These are phyloP conservation scores for Salmo trutta DNA, from an alignment of 2,797 vertebrate genomes.

Conservation along the genomic window DNA sequence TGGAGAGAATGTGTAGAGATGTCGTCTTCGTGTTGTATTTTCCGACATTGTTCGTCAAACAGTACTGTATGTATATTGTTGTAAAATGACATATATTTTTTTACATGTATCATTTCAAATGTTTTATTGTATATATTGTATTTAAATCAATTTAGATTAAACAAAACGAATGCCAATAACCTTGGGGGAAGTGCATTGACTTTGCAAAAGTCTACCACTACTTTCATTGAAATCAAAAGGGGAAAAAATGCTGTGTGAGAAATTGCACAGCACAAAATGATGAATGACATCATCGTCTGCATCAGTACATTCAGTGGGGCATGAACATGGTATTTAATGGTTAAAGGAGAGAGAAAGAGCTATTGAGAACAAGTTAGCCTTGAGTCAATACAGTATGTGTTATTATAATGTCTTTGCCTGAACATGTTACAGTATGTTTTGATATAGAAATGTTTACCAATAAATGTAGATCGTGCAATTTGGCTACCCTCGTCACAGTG, in stretches of 20 bases:
- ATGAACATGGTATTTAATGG: constrained; percentile 23
- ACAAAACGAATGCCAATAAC: constrained; percentile 60
- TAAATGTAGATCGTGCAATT: constrained; percentile 32
- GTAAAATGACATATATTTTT: constrained; percentile 84
- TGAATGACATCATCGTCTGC: constrained; percentile 34
- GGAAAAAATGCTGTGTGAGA: background rate
- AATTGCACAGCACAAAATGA: constrained; percentile 7
- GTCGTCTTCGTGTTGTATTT: constrained; percentile 66
- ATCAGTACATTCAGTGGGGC: background rate
- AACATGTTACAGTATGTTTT: constrained; percentile 43
- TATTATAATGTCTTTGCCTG: constrained; percentile 24
- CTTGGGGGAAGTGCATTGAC: constrained; percentile 28
- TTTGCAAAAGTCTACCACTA: constrained; percentile 18
- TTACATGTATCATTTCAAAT: constrained; percentile 76
- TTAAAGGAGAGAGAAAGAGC: constrained; percentile 15
- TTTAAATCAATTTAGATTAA: constrained; percentile 71
- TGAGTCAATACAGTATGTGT: constrained; percentile 31
- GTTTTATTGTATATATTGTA: constrained; percentile 77
- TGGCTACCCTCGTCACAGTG: constrained; percentile 4
- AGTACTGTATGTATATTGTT: constrained; percentile 77
- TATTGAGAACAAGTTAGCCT: constrained; percentile 28
- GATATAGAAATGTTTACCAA: constrained; percentile 31
- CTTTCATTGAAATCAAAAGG: background rate
- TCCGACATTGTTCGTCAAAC: constrained; percentile 64
- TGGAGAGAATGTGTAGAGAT: constrained; percentile 61